phyloP scores from a whole-genome alignment of 2,113 vertebrate genomes.

The Edolisoma coerulescens region DNA sequence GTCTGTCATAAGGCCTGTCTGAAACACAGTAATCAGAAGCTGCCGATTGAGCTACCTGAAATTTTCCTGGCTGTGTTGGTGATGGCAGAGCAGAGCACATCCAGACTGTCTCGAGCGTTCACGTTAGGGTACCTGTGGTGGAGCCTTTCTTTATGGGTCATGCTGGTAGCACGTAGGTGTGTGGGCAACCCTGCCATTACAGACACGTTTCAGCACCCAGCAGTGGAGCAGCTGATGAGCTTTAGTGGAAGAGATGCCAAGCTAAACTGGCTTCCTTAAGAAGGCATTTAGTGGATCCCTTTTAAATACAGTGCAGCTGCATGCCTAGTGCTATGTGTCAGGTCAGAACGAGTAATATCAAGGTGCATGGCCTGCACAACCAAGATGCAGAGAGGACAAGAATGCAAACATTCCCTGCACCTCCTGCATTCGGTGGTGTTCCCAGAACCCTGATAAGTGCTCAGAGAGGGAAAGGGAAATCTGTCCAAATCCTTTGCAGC shows the following conservation, averaged over 20 bases:
- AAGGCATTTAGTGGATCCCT: background rate
- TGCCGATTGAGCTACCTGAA: background rate
- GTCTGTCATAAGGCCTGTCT: background rate
- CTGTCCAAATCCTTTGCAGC: background rate
- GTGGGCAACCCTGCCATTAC: background rate
- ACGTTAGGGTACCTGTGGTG: fast-evolving
- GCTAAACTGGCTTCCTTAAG: background rate
- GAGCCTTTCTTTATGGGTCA: background rate
- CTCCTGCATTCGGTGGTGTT: background rate
- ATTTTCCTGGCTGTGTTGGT: background rate
- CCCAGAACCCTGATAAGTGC: background rate
- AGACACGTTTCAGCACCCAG: background rate
- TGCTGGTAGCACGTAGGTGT: background rate
- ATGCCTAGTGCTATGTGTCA: background rate
- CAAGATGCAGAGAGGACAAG: background rate
- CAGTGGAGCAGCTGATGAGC: background rate
- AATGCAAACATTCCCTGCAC: background rate
- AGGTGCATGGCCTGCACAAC: background rate
- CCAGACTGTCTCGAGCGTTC: background rate
- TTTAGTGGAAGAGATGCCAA: background rate
- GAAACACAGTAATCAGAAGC: background rate
- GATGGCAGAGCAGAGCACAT: background rate
- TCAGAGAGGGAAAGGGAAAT: background rate
- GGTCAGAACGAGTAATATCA: background rate
- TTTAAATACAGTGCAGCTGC: background rate